Evolutionary conservation across 1,140 invertebrate species (phyloP).

Genomic region (Sinella curviseta): DNA sequence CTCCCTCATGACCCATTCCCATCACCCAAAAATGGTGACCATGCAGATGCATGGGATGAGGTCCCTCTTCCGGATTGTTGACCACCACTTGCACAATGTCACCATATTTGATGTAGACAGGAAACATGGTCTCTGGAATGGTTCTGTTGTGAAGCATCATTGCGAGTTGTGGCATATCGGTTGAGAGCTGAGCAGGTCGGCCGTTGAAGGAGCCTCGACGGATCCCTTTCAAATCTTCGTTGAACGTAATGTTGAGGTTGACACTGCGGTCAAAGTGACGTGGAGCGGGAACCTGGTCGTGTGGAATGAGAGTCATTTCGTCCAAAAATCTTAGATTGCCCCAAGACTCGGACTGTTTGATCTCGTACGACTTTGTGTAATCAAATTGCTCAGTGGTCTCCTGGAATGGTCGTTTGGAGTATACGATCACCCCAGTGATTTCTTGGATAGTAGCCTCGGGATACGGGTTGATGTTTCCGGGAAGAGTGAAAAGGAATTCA

Average conservation of each 20-base stretch:
- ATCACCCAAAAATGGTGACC: constrained; percentile 37
- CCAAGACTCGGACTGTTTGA: neutral
- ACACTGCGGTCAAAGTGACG: neutral
- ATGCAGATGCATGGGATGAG: constrained; percentile 40
- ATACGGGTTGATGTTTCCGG: constrained; percentile 6
- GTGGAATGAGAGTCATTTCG: neutral
- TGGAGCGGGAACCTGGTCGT: neutral
- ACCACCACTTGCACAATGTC: constrained; percentile 32
- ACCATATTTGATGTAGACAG: neutral
- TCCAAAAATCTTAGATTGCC: neutral
- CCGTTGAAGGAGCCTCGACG: neutral
- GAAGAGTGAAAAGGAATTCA: neutral
- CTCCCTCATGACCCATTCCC: constrained; percentile 13
- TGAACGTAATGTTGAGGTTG: neutral
- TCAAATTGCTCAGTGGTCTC: neutral
- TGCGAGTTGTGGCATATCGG: neutral
- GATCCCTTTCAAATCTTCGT: neutral
- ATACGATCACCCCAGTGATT: constrained; percentile 9
- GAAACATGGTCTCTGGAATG: neutral
- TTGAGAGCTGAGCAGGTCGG: neutral
- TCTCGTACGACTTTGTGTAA: neutral
- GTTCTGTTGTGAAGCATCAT: no score
- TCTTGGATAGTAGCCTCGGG: neutral
- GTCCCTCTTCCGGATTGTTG: constrained; percentile 14
- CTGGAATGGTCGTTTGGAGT: neutral